Conservation (phyloP, 2,888 invertebrate species). For the Plagodis pulveraria region DNA sequence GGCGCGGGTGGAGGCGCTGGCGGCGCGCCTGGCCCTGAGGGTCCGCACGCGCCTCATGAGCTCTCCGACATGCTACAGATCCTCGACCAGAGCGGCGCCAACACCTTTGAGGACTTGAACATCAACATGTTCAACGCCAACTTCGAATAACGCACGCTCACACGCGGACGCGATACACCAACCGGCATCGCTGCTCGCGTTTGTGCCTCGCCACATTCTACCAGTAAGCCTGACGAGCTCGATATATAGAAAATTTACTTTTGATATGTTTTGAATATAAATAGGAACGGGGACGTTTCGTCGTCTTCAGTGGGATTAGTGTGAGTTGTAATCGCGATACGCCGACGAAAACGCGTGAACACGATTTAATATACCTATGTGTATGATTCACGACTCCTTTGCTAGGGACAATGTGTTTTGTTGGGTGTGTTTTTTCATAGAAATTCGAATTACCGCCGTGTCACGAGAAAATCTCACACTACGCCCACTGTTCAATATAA, state of each 20-base stretch:
- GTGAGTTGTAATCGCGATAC: too few relatives aligned
- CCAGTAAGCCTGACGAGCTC: constrained; percentile 23
- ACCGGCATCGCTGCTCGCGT: neutral
- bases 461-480: too few relatives aligned
- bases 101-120: constrained; percentile 95
- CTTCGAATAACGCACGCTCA: constrained; percentile 66
- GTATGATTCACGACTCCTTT: too few relatives aligned
- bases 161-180: constrained; percentile 10
- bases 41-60: constrained; percentile 87
- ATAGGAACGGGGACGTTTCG: too few relatives aligned
- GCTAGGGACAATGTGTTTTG: too few relatives aligned
- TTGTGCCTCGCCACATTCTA: constrained; percentile 28
- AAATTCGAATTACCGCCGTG: too few relatives aligned
- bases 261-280: constrained; percentile 34
- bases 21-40: constrained; percentile 55
- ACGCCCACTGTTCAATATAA: constrained; percentile 22
- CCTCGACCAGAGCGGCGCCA: constrained; percentile 92
- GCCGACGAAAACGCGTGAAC: too few relatives aligned
- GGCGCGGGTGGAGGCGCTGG: constrained; percentile 65
- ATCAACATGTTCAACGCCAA: constrained; percentile 94
- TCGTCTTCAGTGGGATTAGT: too few relatives aligned
- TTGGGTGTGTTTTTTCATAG: too few relatives aligned
- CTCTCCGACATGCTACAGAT: constrained; percentile 97
- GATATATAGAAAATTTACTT: constrained; percentile 29
- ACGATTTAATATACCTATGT: too few relatives aligned